A percentile compares a stretch with the other conserved stretches of the same genome.
phyloP scores from a whole-genome alignment of 2,113 vertebrate species.

The Regulus satrapa region DNA sequence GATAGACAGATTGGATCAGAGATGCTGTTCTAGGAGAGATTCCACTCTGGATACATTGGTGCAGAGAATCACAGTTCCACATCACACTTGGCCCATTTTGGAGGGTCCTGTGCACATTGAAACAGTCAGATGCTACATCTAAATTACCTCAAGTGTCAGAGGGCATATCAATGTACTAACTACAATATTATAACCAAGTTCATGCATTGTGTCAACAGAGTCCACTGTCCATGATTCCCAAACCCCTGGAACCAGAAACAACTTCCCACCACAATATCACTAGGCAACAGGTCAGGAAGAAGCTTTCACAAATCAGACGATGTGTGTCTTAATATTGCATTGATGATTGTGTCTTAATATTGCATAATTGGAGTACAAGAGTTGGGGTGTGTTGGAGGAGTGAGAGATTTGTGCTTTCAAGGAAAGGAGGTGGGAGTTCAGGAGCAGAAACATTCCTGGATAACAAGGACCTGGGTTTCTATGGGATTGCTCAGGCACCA shows the following conservation, averaged over 20 bases:
- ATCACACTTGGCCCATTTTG: fast-evolving
- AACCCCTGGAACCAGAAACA: neutral
- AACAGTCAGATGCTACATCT: neutral
- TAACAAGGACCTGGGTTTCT: neutral
- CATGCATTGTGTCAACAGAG: neutral
- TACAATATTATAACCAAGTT: neutral
- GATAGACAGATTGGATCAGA: neutral
- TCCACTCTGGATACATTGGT: neutral
- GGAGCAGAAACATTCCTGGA: neutral
- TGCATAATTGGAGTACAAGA: neutral
- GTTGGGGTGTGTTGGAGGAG: neutral
- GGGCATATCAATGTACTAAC: neutral
- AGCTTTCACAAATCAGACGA: neutral
- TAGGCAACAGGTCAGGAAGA: neutral
- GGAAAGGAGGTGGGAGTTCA: neutral
- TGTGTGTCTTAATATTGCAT: neutral
- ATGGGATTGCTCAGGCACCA: neutral
- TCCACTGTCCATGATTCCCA: neutral
- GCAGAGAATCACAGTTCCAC: neutral
- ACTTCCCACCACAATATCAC: neutral
- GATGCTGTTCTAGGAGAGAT: neutral
- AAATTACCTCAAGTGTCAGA: neutral
- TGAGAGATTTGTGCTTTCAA: neutral
- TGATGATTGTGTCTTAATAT: neutral
- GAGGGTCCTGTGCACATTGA: neutral